Evolutionary conservation across 2,888 invertebrate species (phyloP), one percentile per base, ranked within the genome.

Genomic region (Macrostomum cliftonense): DNA sequence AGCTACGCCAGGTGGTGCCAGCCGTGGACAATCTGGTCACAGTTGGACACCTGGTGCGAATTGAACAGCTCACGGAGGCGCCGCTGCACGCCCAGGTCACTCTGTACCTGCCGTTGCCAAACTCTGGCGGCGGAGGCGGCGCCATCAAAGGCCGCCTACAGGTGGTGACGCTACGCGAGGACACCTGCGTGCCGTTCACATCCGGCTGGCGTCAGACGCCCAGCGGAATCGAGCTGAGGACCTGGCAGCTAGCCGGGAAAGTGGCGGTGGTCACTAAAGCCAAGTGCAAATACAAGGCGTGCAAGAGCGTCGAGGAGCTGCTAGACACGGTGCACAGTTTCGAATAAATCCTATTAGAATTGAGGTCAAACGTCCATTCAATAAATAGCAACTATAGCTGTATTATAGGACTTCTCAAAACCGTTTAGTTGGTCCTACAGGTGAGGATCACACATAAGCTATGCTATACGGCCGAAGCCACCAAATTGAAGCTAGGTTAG

Each of bases 31-130:
- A 63, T 1, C 58, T 59, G 50, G 60, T 64, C 39, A 61, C 59
- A 45, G 62, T 63, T 55, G 63, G 63, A 54, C 63, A 64, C 55
- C 64, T 64, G 49, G 65, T 65, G 21, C 61, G 67, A 52, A 61
- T 28, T 9, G 28, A 28, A 9, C 28, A 28, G 28, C 4, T 28
- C 28, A 28, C 28, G 28, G 28, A 28, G 9, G 28, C 28, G 28
- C 28, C 28, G 28, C 28, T 28, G 28, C 28, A 28, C 28, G 28
- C 28, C 5, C 28, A 28, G 28, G 28, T 28, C 28, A 28, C 28
- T 4, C 28, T 28, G 28, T 28, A 7, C 28, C 28, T 28, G 28
- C 28, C 28, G 28, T 9, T 28, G 28, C 28, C 28, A 28, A 28
- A 4, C 9, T 4, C 28, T 9, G 28, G 28, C 28, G 28, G 28